Base-by-base conservation (phyloP, 2,113 vertebrate genomes). In the Nycticorax nycticorax region DNA sequence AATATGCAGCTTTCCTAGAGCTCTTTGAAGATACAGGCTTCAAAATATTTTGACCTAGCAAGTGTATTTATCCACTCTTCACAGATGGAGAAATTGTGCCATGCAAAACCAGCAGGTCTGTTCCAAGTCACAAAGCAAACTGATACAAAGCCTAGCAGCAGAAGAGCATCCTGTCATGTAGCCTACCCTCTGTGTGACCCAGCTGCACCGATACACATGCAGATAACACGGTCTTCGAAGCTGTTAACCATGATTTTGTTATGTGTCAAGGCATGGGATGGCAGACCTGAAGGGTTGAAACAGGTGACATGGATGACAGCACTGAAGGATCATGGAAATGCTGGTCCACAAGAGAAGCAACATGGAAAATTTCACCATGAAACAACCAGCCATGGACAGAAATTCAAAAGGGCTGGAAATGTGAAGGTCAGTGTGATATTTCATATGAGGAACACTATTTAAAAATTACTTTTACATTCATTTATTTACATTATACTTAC, bases 251-350 rank as follows among this genome's bases (percentile, higher is more conserved):
- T 30, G 22, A 57, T 75, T 82, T 92, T 92, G 6, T 43, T 72
- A 41, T 0, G 0, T 32, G 45, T 56, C 35, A n/a, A 63, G 16
- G 35, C 23, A 33, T 33, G 30, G 8, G 9, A 32, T 15, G 45
- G 24, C n/a, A 62, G 19, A 20, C 28, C 37, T 53, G 37, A 91
- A 74, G 41, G 16, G n/a, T 33, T 57, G 23, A 12, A 14, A 56
- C 7, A 18, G 4, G 14, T 60, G 22, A 52, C 10, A 4, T 18
- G 21, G 21, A 50, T 57, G 47, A 55, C 15, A 78, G 8, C 11
- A 27, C 19, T 19, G 15, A 81, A 59, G 20, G 19, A 57, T 53
- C 0, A 2, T 14, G 21, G 52, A 78, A 89, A 47, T 18, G 2
- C 4, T 78, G 18, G 30, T 52, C 32, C 18, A 10, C 33, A 33